A percentile compares a stretch with the other conserved stretches of the same genome.
Evolutionary conservation across 2,113 vertebrate species (phyloP).

Genomic region (Epinephelus cyanopodus): DNA sequence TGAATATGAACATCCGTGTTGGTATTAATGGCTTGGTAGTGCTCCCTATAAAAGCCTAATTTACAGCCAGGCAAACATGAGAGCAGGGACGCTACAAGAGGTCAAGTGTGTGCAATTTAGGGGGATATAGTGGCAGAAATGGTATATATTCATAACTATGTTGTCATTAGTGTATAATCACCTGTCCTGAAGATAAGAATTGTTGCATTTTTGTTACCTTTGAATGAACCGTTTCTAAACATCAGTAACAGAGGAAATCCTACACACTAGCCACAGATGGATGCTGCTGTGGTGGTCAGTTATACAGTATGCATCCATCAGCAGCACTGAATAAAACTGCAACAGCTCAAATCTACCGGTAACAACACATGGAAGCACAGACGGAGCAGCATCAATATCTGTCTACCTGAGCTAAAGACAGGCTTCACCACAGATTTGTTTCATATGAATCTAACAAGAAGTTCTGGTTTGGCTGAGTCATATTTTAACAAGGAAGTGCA

Average conservation of each 20-base stretch:
- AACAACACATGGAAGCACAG: background rate
- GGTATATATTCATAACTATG: too few species aligned
- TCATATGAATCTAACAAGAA: background rate
- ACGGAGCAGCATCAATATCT: background rate
- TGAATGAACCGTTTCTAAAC: too few species aligned
- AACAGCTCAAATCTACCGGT: background rate
- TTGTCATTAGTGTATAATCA: too few species aligned
- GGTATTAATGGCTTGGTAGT: background rate
- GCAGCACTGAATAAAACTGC: background rate
- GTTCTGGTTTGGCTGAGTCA: background rate
- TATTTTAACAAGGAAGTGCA: slow-evolving; percentile 1
- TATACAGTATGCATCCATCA: background rate
- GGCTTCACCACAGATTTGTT: background rate
- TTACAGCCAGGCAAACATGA: background rate
- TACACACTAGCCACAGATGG: background rate
- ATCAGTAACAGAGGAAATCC: too few species aligned
- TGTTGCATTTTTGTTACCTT: too few species aligned
- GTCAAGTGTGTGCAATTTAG: too few species aligned
- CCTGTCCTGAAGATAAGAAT: too few species aligned
- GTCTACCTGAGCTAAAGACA: background rate
- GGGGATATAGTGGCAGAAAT: too few species aligned
- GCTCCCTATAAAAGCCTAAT: background rate
- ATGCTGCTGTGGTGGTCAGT: background rate
- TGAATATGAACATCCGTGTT: background rate
- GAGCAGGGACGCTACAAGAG: background rate